Conservation (phyloP, 2,888 invertebrate genomes). For the Drosophila flavopinicola region DNA sequence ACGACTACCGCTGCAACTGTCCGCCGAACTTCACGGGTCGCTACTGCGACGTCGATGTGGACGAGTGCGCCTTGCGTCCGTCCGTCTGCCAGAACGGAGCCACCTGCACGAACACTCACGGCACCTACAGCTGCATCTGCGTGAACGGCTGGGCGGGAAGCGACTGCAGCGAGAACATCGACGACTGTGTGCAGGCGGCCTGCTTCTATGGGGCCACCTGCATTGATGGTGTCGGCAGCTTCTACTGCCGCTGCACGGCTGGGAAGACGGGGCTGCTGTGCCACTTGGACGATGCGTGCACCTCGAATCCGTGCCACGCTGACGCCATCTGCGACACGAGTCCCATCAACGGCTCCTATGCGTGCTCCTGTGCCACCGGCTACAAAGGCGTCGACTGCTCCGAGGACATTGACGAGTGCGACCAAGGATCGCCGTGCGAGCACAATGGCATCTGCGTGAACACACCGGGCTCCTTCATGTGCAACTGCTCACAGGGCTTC, state of each 20-base stretch:
- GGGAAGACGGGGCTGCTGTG: slow-evolving; percentile 98
- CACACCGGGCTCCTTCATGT: slow-evolving; percentile 97
- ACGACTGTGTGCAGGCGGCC: slow-evolving; percentile 96
- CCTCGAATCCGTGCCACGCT: slow-evolving; percentile 96
- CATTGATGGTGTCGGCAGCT: slow-evolving; percentile 97
- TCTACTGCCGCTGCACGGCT: slow-evolving; percentile 97
- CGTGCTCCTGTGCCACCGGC: slow-evolving; percentile 97
- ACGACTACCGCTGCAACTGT: slow-evolving; percentile 95
- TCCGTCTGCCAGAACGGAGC: slow-evolving; percentile 96
- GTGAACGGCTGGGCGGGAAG: slow-evolving; percentile 98
- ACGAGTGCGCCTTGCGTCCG: slow-evolving; percentile 94
- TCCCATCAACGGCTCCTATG: slow-evolving; percentile 96
- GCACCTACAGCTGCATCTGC: slow-evolving; percentile 97
- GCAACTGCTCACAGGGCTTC: slow-evolving; percentile 98
- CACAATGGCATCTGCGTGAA: slow-evolving; percentile 99
- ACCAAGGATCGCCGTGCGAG: slow-evolving; percentile 98
- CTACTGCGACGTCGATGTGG: slow-evolving; percentile 95
- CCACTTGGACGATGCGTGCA: slow-evolving; percentile 98
- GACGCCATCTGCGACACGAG: slow-evolving; percentile 98
- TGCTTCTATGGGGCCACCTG: slow-evolving; percentile 99
- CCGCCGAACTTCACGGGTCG: slow-evolving; percentile 94
- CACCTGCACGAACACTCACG: slow-evolving; percentile 96
- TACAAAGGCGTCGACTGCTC: slow-evolving; percentile 96
- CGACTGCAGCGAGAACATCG: slow-evolving; percentile 96
- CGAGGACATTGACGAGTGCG: slow-evolving; percentile 97